phyloP scores from a whole-genome alignment of 2,113 vertebrate species.

The Tetrax tetrax region DNA sequence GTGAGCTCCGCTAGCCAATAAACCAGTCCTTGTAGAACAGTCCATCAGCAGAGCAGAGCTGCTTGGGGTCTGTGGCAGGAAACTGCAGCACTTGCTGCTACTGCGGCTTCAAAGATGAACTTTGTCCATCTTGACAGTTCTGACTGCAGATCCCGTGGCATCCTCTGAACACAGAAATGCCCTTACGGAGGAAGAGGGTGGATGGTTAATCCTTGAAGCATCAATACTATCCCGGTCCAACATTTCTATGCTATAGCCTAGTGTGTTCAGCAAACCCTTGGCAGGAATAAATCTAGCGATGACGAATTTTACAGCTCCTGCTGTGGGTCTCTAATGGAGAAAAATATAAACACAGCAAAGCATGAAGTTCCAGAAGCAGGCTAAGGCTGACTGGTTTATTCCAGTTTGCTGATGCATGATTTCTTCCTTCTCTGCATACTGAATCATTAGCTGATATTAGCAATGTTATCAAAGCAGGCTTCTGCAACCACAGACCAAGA shows the following conservation, averaged over 20 bases:
- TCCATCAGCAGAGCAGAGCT: not conserved
- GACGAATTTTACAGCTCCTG: not conserved
- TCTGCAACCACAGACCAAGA: not conserved
- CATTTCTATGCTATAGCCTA: not conserved
- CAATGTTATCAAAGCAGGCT: not conserved
- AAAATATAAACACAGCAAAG: constrained; percentile 18
- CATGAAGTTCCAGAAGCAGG: not conserved
- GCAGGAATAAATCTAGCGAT: not conserved
- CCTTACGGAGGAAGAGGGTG: not conserved
- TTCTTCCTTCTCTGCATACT: not conserved
- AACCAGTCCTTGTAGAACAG: not conserved
- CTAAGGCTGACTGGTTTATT: constrained; percentile 23
- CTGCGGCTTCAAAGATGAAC: not conserved
- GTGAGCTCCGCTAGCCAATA: not conserved
- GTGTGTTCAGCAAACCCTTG: not conserved
- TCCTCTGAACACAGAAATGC: not conserved
- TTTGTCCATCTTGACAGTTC: not conserved
- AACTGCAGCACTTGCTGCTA: not conserved
- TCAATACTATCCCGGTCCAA: not conserved
- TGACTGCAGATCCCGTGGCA: not conserved
- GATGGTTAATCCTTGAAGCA: not conserved
- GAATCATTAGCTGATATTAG: constrained; percentile 5
- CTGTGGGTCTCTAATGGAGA: constrained; percentile 19
- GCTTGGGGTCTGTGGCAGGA: not conserved
- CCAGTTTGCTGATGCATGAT: not conserved